Base-by-base conservation (phyloP, 1,140 invertebrate species). In the Aradophagus sp. region DNA sequence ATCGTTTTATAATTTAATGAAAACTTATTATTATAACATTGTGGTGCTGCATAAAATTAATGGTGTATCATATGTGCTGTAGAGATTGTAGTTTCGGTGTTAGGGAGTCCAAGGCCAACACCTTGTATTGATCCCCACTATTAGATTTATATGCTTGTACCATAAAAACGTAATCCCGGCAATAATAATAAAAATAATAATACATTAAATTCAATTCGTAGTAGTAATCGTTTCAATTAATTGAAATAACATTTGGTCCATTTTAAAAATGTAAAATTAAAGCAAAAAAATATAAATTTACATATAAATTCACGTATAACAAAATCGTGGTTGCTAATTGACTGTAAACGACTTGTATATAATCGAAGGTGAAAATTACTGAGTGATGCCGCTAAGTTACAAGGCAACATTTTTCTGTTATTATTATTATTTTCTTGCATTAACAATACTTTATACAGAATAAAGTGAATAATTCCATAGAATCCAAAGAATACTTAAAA, bases 41-140 rank as follows among this genome's bases (percentile, higher is more conserved):
- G 34, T 61, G 35, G 56, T 55, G 19, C 26, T 68, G 29, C 38
- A 69, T 70, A 55, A 70, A 70, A 63, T 63, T 47, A 70, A 63
- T 70, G 58, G 27, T 58, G 53, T 63, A 65, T 42, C 39, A 52
- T 56, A 72, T 61, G 62, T 75, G 73, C 66, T 41, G 74, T 66
- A 73, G 79, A 78, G 77, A 79, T 79, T 76, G 79, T 80, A 79
- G 74, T 76, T 74, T 77, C 67, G 77, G 76, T 80, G 75, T 82
- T 79, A 80, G 79, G 77, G 73, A 78, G 74, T 75, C 79, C 82
- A 82, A 82, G 80, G 80, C 80, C 76, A 83, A 79, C 82, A 83
- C 80, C 82, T 71, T 82, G 76, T 80, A 77, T 79, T 73, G 44
- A 47, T 65, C 76, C 77, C 78, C 76, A 78, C 76, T 41, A 62